Percentiles rank a stretch among this genome's conserved stretches.
phyloP scores from a whole-genome alignment of 2,888 invertebrate genomes.

The Desoria tigrina region DNA sequence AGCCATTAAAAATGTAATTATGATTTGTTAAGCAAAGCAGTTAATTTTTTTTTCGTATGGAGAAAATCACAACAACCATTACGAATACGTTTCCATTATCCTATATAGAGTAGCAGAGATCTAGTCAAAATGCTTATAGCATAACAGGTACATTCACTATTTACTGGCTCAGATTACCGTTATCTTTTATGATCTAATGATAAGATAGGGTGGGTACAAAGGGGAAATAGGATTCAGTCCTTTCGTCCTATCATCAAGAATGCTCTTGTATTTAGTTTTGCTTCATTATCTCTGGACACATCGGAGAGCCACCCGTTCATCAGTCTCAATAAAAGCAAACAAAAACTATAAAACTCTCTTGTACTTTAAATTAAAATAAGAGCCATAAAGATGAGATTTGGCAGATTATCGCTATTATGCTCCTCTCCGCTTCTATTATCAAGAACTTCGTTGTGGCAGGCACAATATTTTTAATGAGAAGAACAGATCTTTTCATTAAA shows the following conservation, averaged over 20 bases:
- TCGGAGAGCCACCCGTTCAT: constrained; percentile 2
- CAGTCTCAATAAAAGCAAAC: constrained; percentile 4
- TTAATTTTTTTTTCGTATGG: too few relatives aligned
- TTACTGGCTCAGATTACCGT: constrained; percentile 11
- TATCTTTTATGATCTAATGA: constrained; percentile 25
- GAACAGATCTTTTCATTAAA: constrained; percentile 3
- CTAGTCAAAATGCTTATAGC: too few relatives aligned
- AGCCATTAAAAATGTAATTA: too few relatives aligned
- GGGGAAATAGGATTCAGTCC: constrained; percentile 1
- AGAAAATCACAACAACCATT: too few relatives aligned
- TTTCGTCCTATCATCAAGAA: constrained; percentile 11
- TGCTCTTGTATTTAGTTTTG: constrained; percentile 17
- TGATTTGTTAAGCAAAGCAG: too few relatives aligned
- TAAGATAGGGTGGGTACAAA: not conserved
- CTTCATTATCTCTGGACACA: constrained; percentile 15
- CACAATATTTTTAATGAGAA: constrained; percentile 5
- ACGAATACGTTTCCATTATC: too few relatives aligned
- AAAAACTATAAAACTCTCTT: not conserved
- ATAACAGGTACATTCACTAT: too few relatives aligned
- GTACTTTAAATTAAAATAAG: constrained; percentile 2
- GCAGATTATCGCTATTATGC: not conserved
- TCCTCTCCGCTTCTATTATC: not conserved
- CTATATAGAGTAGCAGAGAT: too few relatives aligned
- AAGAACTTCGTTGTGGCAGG: not conserved
- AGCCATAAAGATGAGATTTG: constrained; percentile 4